These are phyloP conservation scores for Watsonalla cultraria DNA, from an alignment of 2,888 invertebrate species.

Conservation along the genomic window DNA sequence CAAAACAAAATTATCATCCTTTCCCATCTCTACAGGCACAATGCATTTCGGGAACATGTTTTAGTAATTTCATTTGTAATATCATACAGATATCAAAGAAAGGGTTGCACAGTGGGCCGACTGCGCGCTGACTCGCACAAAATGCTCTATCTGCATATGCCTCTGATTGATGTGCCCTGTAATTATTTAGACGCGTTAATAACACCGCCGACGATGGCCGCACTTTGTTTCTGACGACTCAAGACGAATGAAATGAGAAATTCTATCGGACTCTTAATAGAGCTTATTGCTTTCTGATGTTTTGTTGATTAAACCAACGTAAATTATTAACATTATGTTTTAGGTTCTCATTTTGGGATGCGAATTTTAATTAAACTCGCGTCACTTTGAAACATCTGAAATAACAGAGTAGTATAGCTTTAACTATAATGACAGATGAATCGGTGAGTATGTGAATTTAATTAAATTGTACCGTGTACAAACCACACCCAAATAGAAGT, in stretches of 20 bases:
- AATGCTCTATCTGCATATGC: slow-evolving; percentile 75
- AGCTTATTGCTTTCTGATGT: slow-evolving; percentile 72
- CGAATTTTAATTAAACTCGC: slow-evolving; percentile 39
- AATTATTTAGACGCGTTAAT: slow-evolving; percentile 79
- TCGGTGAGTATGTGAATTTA: slow-evolving; percentile 31
- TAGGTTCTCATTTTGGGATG: slow-evolving; percentile 38
- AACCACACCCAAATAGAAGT: slow-evolving; percentile 62
- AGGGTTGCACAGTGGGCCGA: slow-evolving; percentile 74
- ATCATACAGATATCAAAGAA: slow-evolving; percentile 74
- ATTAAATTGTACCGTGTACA: slow-evolving; percentile 44
- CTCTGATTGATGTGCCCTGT: slow-evolving; percentile 78
- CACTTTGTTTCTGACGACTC: slow-evolving; percentile 77
- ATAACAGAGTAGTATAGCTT: slow-evolving; percentile 6
- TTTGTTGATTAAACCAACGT: slow-evolving; percentile 71
- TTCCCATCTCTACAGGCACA: slow-evolving; percentile 37
- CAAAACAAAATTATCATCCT: slow-evolving; percentile 21
- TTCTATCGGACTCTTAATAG: slow-evolving; percentile 73
- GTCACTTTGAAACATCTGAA: slow-evolving; percentile 15
- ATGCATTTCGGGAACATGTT: slow-evolving; percentile 41
- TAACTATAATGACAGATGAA: slow-evolving; percentile 12
- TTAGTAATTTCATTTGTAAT: slow-evolving; percentile 69
- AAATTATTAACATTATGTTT: slow-evolving; percentile 48
- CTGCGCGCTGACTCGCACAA: slow-evolving; percentile 75
- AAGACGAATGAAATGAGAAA: slow-evolving; percentile 78
- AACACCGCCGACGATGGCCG: slow-evolving; percentile 73